A percentile compares a stretch with the other conserved stretches of the same genome.
phyloP scores from a whole-genome alignment of 2,888 invertebrate species.

The Cephalotes varians region DNA sequence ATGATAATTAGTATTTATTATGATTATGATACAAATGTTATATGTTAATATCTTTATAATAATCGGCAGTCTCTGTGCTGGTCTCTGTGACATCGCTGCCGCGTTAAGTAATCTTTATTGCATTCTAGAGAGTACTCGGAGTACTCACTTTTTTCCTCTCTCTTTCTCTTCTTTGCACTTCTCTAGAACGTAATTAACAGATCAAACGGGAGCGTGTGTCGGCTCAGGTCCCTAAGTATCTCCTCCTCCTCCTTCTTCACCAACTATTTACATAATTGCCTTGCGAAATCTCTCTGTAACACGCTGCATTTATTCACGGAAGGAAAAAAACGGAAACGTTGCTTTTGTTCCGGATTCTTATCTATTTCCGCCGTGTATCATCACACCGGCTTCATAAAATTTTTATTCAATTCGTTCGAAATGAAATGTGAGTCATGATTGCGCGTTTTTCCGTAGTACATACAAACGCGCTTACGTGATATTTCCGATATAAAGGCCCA shows the following conservation, averaged over 20 bases:
- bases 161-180: not conserved
- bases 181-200: constrained; percentile 58
- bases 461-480: constrained; percentile 20
- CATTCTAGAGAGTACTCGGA: constrained; percentile 55
- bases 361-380: constrained; percentile 10
- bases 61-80: constrained; percentile 83
- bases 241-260: constrained; percentile 69
- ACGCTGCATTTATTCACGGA: constrained; percentile 52
- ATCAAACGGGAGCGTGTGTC: constrained; percentile 73
- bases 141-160: not conserved
- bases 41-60: constrained; percentile 77
- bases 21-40: constrained; percentile 76
- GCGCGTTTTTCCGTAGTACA: constrained; percentile 6
- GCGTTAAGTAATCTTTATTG: constrained; percentile 65
- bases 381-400: not conserved
- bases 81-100: constrained; percentile 80
- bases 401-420: constrained; percentile 24
- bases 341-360: constrained; percentile 13
- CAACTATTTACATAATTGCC: constrained; percentile 79
- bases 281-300: constrained; percentile 67
- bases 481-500: constrained; percentile 2
- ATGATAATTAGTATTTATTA: constrained; percentile 76
- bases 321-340: constrained; percentile 20
- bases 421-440: constrained; percentile 50
- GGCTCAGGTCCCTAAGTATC: constrained; percentile 83